Percentiles rank a stretch among this genome's conserved stretches.
These are phyloP conservation scores for Parthenolecanium corni DNA, from an alignment of 2,888 invertebrate species.

Conservation along the genomic window DNA sequence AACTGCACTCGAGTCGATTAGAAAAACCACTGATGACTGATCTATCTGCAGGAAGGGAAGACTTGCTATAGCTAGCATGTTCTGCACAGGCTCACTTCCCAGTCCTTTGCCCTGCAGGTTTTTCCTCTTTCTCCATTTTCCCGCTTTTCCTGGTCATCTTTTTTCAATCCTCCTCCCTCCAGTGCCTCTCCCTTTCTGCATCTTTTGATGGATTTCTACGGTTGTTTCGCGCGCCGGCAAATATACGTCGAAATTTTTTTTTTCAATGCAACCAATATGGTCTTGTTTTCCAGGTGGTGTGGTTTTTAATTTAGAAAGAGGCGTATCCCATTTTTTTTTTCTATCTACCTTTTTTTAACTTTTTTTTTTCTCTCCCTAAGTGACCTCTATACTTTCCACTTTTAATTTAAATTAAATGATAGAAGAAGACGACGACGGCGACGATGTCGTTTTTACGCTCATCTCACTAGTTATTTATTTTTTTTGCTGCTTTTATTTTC, in stretches of 20 bases:
- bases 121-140: background rate
- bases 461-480: conserved; percentile 1
- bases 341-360: too few relatives aligned
- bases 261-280: conserved; percentile 22
- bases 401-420: conserved; percentile 29
- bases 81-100: too few relatives aligned
- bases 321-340: conserved; percentile 21
- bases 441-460: conserved; percentile 28
- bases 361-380: background rate
- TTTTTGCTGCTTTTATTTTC: background rate
- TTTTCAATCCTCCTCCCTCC: background rate
- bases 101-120: background rate
- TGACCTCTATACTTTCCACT: conserved; percentile 29
- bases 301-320: conserved; percentile 29
- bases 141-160: background rate
- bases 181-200: background rate
- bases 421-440: conserved; percentile 28
- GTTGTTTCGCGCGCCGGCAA: background rate
- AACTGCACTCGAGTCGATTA: too few relatives aligned
- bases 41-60: too few relatives aligned
- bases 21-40: too few relatives aligned
- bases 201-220: background rate
- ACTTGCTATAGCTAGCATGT: too few relatives aligned
- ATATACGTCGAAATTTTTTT: background rate
- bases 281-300: conserved; percentile 25